Conservation (phyloP, 92 coral and sea anemone species). For the Porites lobata region DNA sequence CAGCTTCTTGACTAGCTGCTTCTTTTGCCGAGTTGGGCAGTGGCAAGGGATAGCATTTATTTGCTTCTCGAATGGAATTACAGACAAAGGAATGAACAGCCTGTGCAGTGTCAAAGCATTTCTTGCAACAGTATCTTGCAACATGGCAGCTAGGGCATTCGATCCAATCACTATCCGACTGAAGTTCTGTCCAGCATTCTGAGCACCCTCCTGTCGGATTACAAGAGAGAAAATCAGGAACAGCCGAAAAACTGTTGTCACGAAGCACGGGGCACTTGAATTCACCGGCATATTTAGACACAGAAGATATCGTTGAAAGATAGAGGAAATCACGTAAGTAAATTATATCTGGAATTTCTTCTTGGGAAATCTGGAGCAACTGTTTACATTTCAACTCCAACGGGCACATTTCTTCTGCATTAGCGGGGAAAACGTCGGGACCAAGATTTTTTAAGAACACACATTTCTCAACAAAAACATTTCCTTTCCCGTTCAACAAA, state of each 20-base stretch:
- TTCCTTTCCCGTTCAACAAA: too few relatives aligned
- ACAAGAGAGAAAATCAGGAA: neutral
- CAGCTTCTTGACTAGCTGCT: neutral
- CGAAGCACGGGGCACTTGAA: neutral
- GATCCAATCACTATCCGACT: neutral
- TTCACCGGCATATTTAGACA: neutral
- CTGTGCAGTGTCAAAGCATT: neutral
- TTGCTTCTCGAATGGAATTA: neutral
- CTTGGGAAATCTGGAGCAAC: neutral
- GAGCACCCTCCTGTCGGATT: neutral
- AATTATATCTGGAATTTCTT: neutral
- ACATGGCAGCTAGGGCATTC: slow-evolving; percentile 12
- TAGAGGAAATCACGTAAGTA: neutral
- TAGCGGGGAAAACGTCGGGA: neutral
- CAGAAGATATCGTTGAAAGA: neutral
- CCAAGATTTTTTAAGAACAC: neutral
- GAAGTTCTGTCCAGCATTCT: neutral
- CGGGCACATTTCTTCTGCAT: neutral
- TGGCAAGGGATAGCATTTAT: neutral
- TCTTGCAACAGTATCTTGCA: neutral
- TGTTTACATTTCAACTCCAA: neutral
- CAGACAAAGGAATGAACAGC: neutral
- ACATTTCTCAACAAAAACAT: neutral
- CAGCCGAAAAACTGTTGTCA: neutral
- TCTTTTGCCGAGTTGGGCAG: neutral